Conservation (phyloP, 1,140 invertebrate genomes). For the Liolophura sinensis region DNA sequence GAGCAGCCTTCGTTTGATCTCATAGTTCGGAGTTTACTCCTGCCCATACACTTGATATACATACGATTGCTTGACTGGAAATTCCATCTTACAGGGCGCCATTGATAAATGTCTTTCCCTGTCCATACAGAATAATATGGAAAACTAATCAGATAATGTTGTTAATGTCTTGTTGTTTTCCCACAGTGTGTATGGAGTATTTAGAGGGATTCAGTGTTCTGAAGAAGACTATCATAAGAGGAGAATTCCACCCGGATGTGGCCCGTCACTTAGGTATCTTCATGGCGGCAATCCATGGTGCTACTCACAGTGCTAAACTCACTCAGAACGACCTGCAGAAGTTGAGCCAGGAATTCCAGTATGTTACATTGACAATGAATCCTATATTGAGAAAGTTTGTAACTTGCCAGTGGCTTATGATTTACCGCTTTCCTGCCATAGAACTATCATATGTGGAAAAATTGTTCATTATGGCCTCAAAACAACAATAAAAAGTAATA, state of each 20-base stretch:
- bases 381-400: neutral
- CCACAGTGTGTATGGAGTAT: conserved; percentile 39
- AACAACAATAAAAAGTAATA: neutral
- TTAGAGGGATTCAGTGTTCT: conserved; percentile 22
- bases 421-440: neutral
- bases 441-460: neutral
- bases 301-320: conserved; percentile 28
- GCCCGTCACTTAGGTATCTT: conserved; percentile 24
- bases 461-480: neutral
- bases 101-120: neutral
- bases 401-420: neutral
- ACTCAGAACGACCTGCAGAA: conserved; percentile 14
- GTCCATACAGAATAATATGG: conserved; percentile 9
- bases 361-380: conserved; percentile 1
- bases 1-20: no score
- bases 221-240: conserved; percentile 23
- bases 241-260: conserved; percentile 15
- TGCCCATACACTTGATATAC: conserved; percentile 3
- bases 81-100: neutral
- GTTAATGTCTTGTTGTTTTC: no score
- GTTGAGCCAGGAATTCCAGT: conserved; percentile 26
- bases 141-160: conserved; percentile 10
- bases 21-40: neutral
- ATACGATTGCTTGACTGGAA: neutral
- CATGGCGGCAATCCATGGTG: conserved; percentile 30